A percentile compares a stretch with the other conserved stretches of the same genome.
phyloP scores from a whole-genome alignment of 2,888 invertebrate genomes.

The Eucera pruinosa region DNA sequence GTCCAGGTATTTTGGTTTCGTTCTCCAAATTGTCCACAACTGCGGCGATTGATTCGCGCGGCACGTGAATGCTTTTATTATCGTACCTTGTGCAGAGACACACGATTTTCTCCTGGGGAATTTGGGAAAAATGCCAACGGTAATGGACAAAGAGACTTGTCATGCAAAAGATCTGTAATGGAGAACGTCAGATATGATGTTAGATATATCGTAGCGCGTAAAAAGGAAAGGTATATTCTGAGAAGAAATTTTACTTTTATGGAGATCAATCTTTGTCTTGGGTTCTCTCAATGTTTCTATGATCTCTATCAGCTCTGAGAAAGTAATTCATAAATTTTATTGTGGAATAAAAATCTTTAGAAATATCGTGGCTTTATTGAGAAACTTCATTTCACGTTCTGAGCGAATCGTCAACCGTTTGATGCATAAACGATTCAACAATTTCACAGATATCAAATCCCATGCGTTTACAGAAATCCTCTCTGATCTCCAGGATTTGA shows the following conservation, averaged over 20 bases:
- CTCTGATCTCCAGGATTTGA: neutral
- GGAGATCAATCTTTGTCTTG: neutral
- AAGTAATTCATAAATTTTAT: neutral
- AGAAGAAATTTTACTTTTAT: neutral
- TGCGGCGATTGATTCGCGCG: slow-evolving; percentile 28
- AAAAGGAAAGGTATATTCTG: neutral
- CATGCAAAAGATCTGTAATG: neutral
- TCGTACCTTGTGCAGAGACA: neutral
- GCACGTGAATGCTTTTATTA: slow-evolving; percentile 16
- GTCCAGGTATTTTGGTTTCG: slow-evolving; percentile 31
- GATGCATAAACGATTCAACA: neutral
- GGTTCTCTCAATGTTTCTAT: neutral
- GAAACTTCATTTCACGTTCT: neutral
- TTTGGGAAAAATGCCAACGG: slow-evolving; percentile 39
- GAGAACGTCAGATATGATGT: neutral
- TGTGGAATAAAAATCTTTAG: too few relatives aligned
- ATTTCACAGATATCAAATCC: neutral
- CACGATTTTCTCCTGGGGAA: neutral
- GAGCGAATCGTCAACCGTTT: neutral
- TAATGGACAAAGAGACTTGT: neutral
- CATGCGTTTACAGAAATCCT: neutral
- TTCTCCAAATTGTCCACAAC: slow-evolving; percentile 3
- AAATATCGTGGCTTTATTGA: neutral
- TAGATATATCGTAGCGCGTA: neutral
- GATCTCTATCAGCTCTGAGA: neutral